Evolutionary conservation across 2,888 invertebrate genomes (phyloP).

Genomic region (Serripes groenlandicus): DNA sequence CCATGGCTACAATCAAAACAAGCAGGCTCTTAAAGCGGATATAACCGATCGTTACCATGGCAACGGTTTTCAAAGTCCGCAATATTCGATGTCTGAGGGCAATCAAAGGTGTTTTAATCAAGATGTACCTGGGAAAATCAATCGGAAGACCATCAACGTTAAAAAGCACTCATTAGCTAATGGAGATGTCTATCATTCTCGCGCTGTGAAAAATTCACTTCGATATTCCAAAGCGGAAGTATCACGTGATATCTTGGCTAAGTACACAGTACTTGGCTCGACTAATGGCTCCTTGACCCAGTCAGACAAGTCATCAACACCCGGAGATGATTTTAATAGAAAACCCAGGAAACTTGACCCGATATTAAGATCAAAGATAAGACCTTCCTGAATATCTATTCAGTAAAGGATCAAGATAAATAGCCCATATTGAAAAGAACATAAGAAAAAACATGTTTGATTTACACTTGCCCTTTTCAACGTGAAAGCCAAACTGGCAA

Average conservation of each 20-base stretch:
- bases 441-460: too few relatives aligned
- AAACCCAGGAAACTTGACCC: constrained; percentile 16
- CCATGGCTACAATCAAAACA: constrained; percentile 53
- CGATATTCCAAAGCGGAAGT: constrained; percentile 25
- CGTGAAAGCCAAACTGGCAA: too few relatives aligned
- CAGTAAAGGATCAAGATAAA: too few relatives aligned
- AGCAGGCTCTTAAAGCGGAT: constrained; percentile 39
- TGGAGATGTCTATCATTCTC: background rate
- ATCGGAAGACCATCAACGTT: background rate
- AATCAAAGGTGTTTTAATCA: constrained; percentile 32
- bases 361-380: background rate
- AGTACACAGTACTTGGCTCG: background rate
- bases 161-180: constrained; percentile 14
- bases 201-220: background rate
- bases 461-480: too few relatives aligned
- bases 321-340: background rate
- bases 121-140: constrained; percentile 13
- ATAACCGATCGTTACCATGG: constrained; percentile 46
- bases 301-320: background rate
- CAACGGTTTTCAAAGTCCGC: constrained; percentile 38
- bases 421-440: too few relatives aligned
- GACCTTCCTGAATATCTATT: background rate
- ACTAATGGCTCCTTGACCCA: constrained; percentile 2
- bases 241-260: constrained; percentile 20
- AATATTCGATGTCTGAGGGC: constrained; percentile 37